Percentiles rank a stretch among this genome's conserved stretches.
These are phyloP conservation scores for Lasius fuliginosus DNA, from an alignment of 2,888 invertebrate genomes.

Conservation along the genomic window DNA sequence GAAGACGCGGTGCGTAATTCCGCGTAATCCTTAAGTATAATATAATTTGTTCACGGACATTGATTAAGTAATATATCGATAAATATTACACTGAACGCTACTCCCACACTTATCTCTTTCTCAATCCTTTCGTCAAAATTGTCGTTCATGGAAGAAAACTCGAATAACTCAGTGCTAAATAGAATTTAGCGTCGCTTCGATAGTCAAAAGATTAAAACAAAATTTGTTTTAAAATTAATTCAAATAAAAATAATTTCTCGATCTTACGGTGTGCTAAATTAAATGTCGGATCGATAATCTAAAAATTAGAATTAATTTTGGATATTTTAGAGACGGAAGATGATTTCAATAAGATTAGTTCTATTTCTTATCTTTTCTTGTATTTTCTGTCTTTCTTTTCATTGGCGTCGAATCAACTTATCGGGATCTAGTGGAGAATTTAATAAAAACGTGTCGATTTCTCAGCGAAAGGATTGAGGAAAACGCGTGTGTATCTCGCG, in stretches of 20 bases:
- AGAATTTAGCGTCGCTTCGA: not conserved
- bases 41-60: slow-evolving; percentile 40
- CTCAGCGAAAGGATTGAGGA: slow-evolving; percentile 6
- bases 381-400: not conserved
- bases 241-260: not conserved
- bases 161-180: not conserved
- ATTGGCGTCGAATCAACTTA: not conserved
- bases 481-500: slow-evolving; percentile 1
- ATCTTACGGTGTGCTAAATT: not conserved
- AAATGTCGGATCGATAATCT: not conserved
- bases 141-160: not conserved
- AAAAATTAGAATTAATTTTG: not conserved
- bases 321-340: not conserved
- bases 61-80: slow-evolving; percentile 48
- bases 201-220: not conserved
- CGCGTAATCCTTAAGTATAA: slow-evolving; percentile 37
- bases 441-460: slow-evolving; percentile 8
- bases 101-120: not conserved
- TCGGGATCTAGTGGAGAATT: not conserved
- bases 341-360: not conserved
- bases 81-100: slow-evolving; percentile 51
- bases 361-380: not conserved
- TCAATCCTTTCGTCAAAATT: not conserved
- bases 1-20: not conserved
- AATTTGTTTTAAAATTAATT: not conserved